Evolutionary conservation across 1,140 invertebrate genomes (phyloP), one percentile per base, ranked within the genome.

Genomic region (Nebria ingens): DNA sequence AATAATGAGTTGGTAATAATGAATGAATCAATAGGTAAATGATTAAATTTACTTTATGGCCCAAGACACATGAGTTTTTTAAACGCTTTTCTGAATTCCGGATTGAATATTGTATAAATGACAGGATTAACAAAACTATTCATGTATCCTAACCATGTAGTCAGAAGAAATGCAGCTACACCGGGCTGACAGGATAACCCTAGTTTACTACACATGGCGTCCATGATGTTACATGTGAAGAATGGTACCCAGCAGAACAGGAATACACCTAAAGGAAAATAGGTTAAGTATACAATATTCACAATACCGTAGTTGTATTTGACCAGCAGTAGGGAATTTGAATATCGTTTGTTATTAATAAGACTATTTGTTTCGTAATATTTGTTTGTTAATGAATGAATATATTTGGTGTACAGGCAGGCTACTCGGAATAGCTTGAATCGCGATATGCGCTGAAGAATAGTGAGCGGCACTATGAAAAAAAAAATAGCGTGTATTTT

Each of bases 71-170:
- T 84, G 56, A 99, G 83, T 73, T 95, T 97, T 67, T 94, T 93
- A 75, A 99, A 99, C 25, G 97, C 96, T 79, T 98, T 97, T 56
- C 97, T 80, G 74, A 99, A 99, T 73, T 99, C 97, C 2, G 93
- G 90, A 76, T 99, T 99, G 79, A 98, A 99, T 66, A 99, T 97
- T 38, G 97, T 98, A 72, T 99, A 98, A 71, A 99, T 99, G 58
- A 98, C 87, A 2, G 95, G 95, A 76, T 98, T 98, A 56, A 98
- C 87, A 68, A 93, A 97, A 66, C 86, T 96, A 77, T 99, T 99
- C 77, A 98, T 94, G 75, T 98, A 99, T 49, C 97, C 97, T 25
- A 99, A 79, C 97, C 97, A 99, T 1, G 95, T 97, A 58, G 93
- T 96, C 40, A 96, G 77, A 64, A 98, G 89, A 73, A 98, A 97